Conservation (phyloP, 2,113 vertebrate genomes). For the Noctilio leporinus region DNA sequence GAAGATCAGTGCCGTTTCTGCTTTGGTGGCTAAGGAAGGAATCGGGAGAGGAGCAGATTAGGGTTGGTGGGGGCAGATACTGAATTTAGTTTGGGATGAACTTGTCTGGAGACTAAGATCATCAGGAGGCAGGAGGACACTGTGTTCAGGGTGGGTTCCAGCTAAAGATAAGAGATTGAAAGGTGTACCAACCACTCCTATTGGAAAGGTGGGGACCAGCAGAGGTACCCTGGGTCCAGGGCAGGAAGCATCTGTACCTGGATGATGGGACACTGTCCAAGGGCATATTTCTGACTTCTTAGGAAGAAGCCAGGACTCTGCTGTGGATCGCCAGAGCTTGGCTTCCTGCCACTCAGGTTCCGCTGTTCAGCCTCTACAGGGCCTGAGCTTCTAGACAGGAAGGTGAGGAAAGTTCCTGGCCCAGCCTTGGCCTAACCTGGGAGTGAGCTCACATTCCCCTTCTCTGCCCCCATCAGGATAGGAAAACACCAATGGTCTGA, state of each 20-base stretch:
- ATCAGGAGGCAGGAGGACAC: not conserved
- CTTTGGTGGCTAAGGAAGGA: not conserved
- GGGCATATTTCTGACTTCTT: not conserved
- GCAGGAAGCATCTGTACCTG: not conserved
- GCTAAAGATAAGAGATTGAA: not conserved
- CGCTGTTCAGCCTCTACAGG: not conserved
- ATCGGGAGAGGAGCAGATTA: not conserved
- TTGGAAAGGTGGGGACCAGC: not conserved
- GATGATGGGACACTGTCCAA: not conserved
- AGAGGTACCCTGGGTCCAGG: not conserved
- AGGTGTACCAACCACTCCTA: not conserved
- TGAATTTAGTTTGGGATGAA: not conserved
- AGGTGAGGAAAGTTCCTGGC: not conserved
- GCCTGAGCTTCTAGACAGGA: not conserved
- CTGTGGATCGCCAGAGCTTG: not conserved
- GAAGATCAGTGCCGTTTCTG: not conserved
- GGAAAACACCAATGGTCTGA: not conserved
- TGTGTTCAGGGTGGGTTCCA: not conserved
- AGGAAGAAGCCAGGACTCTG: not conserved
- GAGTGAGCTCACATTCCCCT: not conserved
- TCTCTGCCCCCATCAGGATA: not conserved
- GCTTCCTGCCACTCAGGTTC: not conserved
- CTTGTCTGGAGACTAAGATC: not conserved
- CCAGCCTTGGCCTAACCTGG: not conserved
- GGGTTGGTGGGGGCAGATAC: accelerated